Conservation (phyloP, 1,140 invertebrate genomes). For the Drosophila ercepeae region DNA sequence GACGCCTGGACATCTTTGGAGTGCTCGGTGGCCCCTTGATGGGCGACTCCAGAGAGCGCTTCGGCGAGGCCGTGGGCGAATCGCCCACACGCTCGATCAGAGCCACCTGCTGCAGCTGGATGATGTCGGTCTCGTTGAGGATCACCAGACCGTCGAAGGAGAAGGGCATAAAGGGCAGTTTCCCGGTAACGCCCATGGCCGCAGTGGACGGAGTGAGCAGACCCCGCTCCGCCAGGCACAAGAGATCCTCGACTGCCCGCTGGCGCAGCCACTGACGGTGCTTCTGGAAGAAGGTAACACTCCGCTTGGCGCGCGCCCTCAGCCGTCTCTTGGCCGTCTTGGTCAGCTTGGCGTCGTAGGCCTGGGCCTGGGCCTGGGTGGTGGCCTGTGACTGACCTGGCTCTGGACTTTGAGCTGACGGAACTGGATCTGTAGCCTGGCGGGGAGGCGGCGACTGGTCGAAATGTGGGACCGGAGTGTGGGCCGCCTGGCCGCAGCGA, state of each 20-base stretch:
- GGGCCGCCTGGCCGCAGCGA: too few species aligned
- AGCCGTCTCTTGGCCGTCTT: constrained; percentile 33
- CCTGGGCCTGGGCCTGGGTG: too few species aligned
- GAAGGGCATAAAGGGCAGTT: constrained; percentile 45
- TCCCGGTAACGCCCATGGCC: constrained; percentile 13
- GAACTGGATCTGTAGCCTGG: too few species aligned
- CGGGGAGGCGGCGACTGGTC: neutral
- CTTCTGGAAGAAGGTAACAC: constrained; percentile 82
- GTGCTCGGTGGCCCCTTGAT: neutral
- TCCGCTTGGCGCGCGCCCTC: constrained; percentile 89
- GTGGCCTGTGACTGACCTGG: too few species aligned
- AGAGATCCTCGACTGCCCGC: constrained; percentile 38
- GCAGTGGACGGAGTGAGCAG: constrained; percentile 5
- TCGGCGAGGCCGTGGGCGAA: neutral
- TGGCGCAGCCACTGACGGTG: constrained; percentile 54
- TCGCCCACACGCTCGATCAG: constrained; percentile 26
- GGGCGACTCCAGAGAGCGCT: neutral
- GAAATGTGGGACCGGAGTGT: neutral
- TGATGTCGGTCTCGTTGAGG: constrained; percentile 7
- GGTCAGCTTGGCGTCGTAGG: constrained; percentile 84
- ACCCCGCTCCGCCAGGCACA: constrained; percentile 17
- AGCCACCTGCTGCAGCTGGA: neutral
- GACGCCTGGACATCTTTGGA: neutral
- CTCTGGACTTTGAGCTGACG: too few species aligned
- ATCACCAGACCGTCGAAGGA: constrained; percentile 31